These are phyloP conservation scores for Aegithalos caudatus DNA, from an alignment of 2,113 vertebrate genomes.

Conservation along the genomic window DNA sequence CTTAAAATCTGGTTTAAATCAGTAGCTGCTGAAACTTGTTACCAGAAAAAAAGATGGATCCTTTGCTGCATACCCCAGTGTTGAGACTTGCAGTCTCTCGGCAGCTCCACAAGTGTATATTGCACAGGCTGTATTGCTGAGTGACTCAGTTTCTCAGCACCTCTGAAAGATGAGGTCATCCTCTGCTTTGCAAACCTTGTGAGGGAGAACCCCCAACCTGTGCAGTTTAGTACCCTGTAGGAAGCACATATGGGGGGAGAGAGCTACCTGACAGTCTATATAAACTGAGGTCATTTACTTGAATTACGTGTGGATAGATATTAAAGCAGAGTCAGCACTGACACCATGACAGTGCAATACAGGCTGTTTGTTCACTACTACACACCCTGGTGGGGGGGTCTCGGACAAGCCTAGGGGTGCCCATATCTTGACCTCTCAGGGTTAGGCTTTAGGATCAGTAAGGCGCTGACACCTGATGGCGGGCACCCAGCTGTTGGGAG, in stretches of 20 bases:
- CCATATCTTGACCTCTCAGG: neutral
- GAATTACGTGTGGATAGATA: neutral
- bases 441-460: neutral
- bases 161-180: neutral
- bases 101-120: neutral
- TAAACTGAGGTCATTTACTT: neutral
- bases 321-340: neutral
- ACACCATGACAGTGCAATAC: neutral
- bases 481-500: neutral
- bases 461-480: neutral
- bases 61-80: neutral
- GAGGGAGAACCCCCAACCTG: neutral
- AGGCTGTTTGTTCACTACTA: neutral
- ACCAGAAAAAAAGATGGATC: neutral
- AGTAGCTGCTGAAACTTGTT: constrained; percentile 29
- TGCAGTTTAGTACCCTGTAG: neutral
- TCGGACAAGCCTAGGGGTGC: neutral
- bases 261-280: neutral
- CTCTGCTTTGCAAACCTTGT: neutral
- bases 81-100: neutral
- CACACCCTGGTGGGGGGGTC: fast-evolving
- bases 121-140: neutral
- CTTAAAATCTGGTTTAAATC: constrained; percentile 52
- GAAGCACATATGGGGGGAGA: neutral
- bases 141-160: neutral